Evolutionary conservation across 2,888 invertebrate genomes (phyloP), one percentile per base, ranked within the genome.

Genomic region (Drosophila atripex): DNA sequence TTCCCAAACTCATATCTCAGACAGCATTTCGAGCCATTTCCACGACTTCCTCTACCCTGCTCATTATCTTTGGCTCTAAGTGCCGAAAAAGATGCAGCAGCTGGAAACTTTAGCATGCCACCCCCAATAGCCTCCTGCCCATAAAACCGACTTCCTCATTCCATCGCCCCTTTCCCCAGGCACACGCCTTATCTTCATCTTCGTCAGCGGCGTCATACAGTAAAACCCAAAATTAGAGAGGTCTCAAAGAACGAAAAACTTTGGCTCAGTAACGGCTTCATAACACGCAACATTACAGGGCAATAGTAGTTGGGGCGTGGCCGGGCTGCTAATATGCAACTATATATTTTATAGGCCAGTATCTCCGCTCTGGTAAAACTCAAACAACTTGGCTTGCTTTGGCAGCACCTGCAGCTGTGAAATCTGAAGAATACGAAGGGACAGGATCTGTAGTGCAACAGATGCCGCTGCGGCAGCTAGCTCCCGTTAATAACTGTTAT

Each of bases 401-500:
- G 66, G 63, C 70, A 63, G 69, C 82, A 80, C 82, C 80, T 80
- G 85, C 60, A 60, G 80, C 77, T 73, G 63, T 53, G 45, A 14
- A 49, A 18, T 16, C 46, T 25, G 28, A 35, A 45, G 32, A 53
- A 60, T 25, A 21, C 21, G 43, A 11, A 6, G 43, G 43, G 32
- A 23, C 30, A 43, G 38, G 49, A 35, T 16, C 11, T 11, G 45
- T 49, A 23, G 58, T 63, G 60, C 63, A 71, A 57, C 80, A 77
- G 68, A 78, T 78, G 80, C 12, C 18, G 18, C 18, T n/a, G n/a
- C 18, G 18, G 1, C 51, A 66, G 76, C 84, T 75, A 50, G 59
- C 74, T 68, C 64, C 72, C 83, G 77, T 85, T 85, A 85, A 85
- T 87, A 85, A 83, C 79, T 83, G 85, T 83, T 87, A 87, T 85